phyloP scores from a whole-genome alignment of 2,888 invertebrate species.

The Parapristionchus giblindavisi region DNA sequence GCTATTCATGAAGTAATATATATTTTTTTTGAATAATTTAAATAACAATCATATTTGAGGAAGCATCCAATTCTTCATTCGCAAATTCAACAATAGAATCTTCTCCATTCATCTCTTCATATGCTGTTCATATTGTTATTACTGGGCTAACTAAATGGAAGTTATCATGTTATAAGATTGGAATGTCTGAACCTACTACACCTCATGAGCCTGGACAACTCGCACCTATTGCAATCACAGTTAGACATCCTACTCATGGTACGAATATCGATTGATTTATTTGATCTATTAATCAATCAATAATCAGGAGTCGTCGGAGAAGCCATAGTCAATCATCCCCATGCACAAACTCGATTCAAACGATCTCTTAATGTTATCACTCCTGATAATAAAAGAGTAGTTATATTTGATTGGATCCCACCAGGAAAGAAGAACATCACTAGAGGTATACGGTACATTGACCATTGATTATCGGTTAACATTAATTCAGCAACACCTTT shows the following conservation, averaged over 20 bases:
- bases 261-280: conserved; percentile 17
- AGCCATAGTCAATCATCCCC: conserved; percentile 25
- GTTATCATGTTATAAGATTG: conserved; percentile 38
- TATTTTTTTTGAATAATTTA: neutral
- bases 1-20: conserved; percentile 35
- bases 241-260: conserved; percentile 57
- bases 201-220: conserved; percentile 55
- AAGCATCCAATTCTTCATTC: neutral
- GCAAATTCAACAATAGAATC: neutral
- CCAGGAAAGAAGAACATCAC: neutral
- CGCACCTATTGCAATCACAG: conserved; percentile 62
- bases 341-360: neutral
- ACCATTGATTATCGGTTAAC: too few relatives aligned
- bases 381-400: neutral
- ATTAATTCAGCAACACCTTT: conserved; percentile 34
- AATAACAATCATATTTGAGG: conserved; percentile 35
- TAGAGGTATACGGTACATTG: neutral
- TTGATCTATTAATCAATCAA: neutral
- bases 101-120: conserved; percentile 40
- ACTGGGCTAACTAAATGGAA: conserved; percentile 6
- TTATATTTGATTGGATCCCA: neutral
- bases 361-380: neutral
- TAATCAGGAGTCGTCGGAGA: conserved; percentile 30
- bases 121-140: conserved; percentile 47
- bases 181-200: conserved; percentile 51